A percentile compares a stretch with the other conserved stretches of the same genome.
These are phyloP conservation scores for Uria aalge DNA, from an alignment of 2,113 vertebrate genomes.

Conservation along the genomic window DNA sequence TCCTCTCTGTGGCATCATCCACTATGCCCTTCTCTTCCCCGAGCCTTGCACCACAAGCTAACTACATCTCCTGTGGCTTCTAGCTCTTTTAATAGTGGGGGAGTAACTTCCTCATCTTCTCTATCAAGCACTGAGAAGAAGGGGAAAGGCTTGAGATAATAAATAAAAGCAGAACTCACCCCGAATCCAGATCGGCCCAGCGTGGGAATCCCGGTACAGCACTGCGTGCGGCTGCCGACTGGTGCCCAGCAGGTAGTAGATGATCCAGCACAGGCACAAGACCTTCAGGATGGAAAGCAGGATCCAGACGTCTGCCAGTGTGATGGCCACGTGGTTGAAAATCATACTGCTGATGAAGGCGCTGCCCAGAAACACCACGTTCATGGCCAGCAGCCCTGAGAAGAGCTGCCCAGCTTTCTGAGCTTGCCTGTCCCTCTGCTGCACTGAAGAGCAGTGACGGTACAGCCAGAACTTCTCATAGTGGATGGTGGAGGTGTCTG, in stretches of 20 bases:
- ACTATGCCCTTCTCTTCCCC: not conserved
- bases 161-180: constrained; percentile 63
- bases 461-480: constrained; percentile 69
- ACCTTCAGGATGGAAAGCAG: constrained; percentile 82
- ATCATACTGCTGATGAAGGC: constrained; percentile 83
- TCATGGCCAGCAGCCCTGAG: constrained; percentile 87
- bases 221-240: constrained; percentile 49
- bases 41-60: no score
- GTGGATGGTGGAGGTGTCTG: not conserved
- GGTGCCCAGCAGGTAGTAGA: constrained; percentile 77
- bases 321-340: constrained; percentile 74
- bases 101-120: not conserved
- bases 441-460: constrained; percentile 54
- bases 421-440: constrained; percentile 68
- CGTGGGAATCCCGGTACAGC: constrained; percentile 80
- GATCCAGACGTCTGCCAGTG: constrained; percentile 73
- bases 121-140: not conserved
- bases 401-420: constrained; percentile 80
- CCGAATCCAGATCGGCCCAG: constrained; percentile 77
- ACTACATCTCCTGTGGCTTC: not conserved
- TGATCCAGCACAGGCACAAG: constrained; percentile 78
- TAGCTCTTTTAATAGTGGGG: not conserved
- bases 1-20: not conserved
- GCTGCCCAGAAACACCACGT: constrained; percentile 83
- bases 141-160: not conserved